Base-by-base conservation (phyloP, 2,797 vertebrate genomes). In the Enteromius radiatus region DNA sequence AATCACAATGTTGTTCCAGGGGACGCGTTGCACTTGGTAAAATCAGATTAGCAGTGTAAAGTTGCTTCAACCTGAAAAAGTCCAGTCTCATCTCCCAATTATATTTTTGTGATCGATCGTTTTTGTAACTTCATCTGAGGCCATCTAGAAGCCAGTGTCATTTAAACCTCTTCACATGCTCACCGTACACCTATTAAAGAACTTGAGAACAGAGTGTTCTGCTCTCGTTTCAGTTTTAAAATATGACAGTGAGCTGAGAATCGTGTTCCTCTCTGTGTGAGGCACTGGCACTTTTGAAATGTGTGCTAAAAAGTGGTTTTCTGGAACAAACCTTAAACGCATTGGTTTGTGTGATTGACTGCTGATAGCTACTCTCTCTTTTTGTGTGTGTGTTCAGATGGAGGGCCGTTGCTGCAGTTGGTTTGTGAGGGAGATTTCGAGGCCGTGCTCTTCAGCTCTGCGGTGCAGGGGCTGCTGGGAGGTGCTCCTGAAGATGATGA, bases 341-440 rank as follows among this genome's bases (percentile, higher is more conserved):
- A 33, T 52, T 49, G 17, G 26, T 45, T 41, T 69, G 7, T 81
- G 9, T 33, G 19, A 23, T 36, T 23, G 6, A 31, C 8, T 23
- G 3, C 38, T 21, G 7, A 43, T 2, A 70, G 23, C 52, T 41
- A 3, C 43, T 61, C 49, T 59, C 17, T 26, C 11, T n/a, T 11
- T 45, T 9, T 76, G 68, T 79, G 45, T 73, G 74, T 78, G 61
- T 64, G 59, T 76, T 12, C 90, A 98, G 98, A 95, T 85, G 94
- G 90, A 21, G 92, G 91, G 64, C 86, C 91, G 3, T 90, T 97
- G 86, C 89, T 99, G 84, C 93, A 95, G 3, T 86, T 92, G 67
- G 85, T 98, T 75, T 89, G 97, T 85, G 92, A 95, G 67, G 97
- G 96, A 1, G 94, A 94, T 71, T 98, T 95, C 0, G 87, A 96